Evolutionary conservation across 2,797 vertebrate species (phyloP).

Genomic region (Macropodus opercularis): DNA sequence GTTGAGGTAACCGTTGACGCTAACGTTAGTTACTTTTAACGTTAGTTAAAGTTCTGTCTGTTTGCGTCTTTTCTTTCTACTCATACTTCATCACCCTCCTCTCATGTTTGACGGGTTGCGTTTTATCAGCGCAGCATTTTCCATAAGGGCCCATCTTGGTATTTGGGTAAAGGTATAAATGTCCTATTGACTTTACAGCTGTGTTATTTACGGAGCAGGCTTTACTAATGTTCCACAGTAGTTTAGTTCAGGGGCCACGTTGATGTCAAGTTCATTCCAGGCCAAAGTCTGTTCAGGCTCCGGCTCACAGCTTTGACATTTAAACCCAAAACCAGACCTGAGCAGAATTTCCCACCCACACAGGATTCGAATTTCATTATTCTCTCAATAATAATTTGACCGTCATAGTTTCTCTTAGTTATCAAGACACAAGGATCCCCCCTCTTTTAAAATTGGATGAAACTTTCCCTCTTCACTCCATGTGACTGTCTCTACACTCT

Average conservation of each 20-base stretch:
- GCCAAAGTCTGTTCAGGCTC: conserved; percentile 37
- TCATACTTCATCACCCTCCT: no score
- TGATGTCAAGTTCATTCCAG: conserved; percentile 56
- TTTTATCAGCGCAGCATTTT: no score
- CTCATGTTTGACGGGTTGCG: no score
- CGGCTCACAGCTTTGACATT: conserved; percentile 40
- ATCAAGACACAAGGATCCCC: background rate
- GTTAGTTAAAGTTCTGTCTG: conserved; percentile 6
- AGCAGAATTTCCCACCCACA: conserved; percentile 7
- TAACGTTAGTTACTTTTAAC: background rate
- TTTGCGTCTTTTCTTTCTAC: background rate
- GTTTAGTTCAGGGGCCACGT: conserved; percentile 38
- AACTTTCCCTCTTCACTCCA: background rate
- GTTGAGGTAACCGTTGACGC: conserved; percentile 1
- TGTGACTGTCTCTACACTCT: conserved; percentile 16
- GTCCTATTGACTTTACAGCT: background rate
- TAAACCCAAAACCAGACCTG: conserved; percentile 31
- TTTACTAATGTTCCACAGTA: conserved; percentile 14
- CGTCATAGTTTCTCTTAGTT: background rate
- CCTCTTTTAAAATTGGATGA: no score
- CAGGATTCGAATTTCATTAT: background rate
- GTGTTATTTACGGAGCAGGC: background rate
- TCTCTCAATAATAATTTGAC: background rate
- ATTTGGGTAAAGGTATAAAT: no score
- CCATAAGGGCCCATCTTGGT: no score